Percentiles rank a stretch among this genome's conserved stretches.
Evolutionary conservation across 2,113 vertebrate genomes (phyloP).

Genomic region (Siniperca chuatsi): DNA sequence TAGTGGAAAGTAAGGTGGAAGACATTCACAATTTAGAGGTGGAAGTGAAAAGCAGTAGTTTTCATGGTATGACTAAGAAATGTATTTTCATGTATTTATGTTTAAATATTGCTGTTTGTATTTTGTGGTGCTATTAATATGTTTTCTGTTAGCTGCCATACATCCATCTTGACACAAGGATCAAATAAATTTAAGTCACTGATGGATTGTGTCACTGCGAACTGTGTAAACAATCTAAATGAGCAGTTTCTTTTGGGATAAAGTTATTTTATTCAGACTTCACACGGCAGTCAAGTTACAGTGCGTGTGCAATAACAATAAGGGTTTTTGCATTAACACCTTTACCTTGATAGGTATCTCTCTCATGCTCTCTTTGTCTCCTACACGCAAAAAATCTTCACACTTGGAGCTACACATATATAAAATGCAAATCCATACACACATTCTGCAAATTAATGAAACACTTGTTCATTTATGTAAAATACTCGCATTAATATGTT

Average conservation of each 20-base stretch:
- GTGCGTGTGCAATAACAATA: neutral
- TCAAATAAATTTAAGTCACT: neutral
- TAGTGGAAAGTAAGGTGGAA: slow-evolving; percentile 3
- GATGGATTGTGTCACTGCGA: neutral
- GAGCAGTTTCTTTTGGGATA: neutral
- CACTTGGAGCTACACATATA: neutral
- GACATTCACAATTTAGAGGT: neutral
- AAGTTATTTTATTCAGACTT: neutral
- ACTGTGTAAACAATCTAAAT: neutral
- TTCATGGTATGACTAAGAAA: neutral
- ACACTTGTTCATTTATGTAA: neutral
- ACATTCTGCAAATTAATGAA: slow-evolving; percentile 6
- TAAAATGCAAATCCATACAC: neutral
- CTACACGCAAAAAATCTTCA: neutral
- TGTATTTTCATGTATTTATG: neutral
- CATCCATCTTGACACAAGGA: neutral
- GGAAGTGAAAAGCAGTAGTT: neutral
- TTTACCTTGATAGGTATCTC: neutral
- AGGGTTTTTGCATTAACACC: neutral
- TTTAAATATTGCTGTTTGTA: neutral
- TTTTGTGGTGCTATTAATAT: neutral
- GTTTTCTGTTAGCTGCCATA: slow-evolving; percentile 1
- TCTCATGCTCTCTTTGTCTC: neutral
- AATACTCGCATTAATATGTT: neutral
- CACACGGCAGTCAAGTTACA: neutral